Conservation (phyloP, 2,797 vertebrate genomes). For the Catharus ustulatus region DNA sequence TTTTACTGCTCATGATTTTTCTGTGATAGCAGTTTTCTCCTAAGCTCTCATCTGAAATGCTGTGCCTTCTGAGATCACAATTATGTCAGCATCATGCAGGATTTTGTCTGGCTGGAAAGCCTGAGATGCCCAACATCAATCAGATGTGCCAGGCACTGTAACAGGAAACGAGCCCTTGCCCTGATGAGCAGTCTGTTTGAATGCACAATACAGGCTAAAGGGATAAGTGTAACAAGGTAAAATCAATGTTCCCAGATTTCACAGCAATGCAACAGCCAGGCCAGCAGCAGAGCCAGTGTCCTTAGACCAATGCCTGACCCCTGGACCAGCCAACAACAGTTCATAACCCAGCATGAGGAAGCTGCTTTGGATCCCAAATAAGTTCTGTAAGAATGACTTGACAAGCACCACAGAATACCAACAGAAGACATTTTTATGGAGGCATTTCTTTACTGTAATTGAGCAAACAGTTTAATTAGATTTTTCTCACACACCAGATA, state of each 20-base stretch:
- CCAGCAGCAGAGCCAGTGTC: not conserved
- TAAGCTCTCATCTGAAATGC: not conserved
- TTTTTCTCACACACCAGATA: constrained; percentile 53
- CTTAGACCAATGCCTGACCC: not conserved
- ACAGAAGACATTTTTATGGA: constrained; percentile 31
- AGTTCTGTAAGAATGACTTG: not conserved
- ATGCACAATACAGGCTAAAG: not conserved
- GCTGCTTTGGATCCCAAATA: not conserved
- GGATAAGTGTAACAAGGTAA: not conserved
- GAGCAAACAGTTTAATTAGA: constrained; percentile 42
- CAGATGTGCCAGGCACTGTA: not conserved
- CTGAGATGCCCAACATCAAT: not conserved
- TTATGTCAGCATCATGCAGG: not conserved
- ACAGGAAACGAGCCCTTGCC: not conserved
- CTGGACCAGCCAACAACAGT: not conserved
- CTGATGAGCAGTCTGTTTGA: not conserved
- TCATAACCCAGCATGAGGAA: not conserved
- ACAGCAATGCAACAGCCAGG: not conserved
- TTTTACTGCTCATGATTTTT: not conserved
- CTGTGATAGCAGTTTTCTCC: not conserved
- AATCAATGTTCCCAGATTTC: not conserved
- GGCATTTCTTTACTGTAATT: constrained; percentile 32
- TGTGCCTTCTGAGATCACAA: not conserved
- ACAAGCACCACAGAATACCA: not conserved
- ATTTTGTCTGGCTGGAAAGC: not conserved